Base-by-base conservation (phyloP, 2,888 invertebrate species). In the Sisyra terminalis region DNA sequence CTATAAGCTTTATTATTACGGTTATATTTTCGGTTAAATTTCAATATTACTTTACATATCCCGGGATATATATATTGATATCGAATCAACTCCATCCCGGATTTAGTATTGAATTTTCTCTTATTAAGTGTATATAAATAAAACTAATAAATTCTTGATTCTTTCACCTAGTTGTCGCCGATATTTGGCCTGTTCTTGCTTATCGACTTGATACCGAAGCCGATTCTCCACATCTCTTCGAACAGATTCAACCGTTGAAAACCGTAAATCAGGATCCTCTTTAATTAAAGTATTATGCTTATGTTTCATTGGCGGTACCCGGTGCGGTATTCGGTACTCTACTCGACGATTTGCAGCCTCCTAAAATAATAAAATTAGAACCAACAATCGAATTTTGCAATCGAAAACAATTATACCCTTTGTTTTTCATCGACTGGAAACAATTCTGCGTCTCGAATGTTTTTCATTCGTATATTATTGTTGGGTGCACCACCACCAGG, bases 401-500 rank as follows among this genome's bases (percentile, higher is more conserved):
- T 24, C 24, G 3, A 24, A n/a, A n/a, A n/a, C n/a, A n/a, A n/a
- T n/a, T 7, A 5, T 24, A 24, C 4, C 7, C n/a, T 34, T 34
- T 18, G 37, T 17, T 37, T 37, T 11, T 37, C 37, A 37, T 58
- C 55, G 40, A 57, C 51, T 1, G 79, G 78, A 55, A 72, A 75
- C 44, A 79, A 64, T 44, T 76, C 80, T 40, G 73, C 71, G 45
- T 74, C 63, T 37, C 75, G 70, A 18, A 84, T 67, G 54, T 84
- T 78, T 51, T 74, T 70, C 54, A 78, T 75, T 14, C 83, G 71
- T 29, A 76, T 59, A 14, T 59, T 63, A 9, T 67, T 51, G 53
- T 78, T 78, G 37, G 81, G 80, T 14, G 82, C 82, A 17, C 82
- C 82, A 39, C 79, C 77, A 2, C 82, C 82, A 8, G 77, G 79